Evolutionary conservation across 2,888 invertebrate genomes (phyloP).

Genomic region (Tetragnatha montana): DNA sequence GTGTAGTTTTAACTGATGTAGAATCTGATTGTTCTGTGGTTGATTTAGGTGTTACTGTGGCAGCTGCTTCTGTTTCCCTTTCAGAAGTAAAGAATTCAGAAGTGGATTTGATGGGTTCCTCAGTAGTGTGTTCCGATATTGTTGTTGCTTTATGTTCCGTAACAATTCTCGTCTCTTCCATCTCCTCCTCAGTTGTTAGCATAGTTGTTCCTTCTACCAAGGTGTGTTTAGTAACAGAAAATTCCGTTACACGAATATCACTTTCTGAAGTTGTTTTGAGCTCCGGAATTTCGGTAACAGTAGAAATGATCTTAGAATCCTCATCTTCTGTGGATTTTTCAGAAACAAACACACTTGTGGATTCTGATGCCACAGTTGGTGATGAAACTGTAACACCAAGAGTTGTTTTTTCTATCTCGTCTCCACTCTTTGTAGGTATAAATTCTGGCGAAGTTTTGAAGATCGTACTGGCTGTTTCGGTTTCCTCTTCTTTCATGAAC

Average conservation of each 20-base stretch:
- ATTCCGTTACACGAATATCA: not conserved
- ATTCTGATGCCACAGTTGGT: not conserved
- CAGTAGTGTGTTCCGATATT: not conserved
- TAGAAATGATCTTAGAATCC: not conserved
- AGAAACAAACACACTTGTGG: not conserved
- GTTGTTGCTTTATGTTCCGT: conserved; percentile 16
- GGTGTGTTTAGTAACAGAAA: not conserved
- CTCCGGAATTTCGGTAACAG: not conserved
- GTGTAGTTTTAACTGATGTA: not conserved
- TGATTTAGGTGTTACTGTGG: not conserved
- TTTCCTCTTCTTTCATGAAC: not conserved
- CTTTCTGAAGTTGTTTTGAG: not conserved
- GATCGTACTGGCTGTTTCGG: not conserved
- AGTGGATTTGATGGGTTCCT: conserved; percentile 8
- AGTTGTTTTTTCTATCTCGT: not conserved
- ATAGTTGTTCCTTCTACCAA: conserved; percentile 37
- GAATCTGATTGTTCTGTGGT: not conserved
- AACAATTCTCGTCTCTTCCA: not conserved
- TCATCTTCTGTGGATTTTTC: not conserved
- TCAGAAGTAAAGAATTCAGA: not conserved
- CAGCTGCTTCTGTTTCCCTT: not conserved
- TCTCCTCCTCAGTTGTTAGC: conserved; percentile 12
- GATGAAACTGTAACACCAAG: not conserved
- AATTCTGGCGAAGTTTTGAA: not conserved
- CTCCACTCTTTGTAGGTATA: not conserved